Percentiles rank a stretch among this genome's conserved stretches.
phyloP scores from a whole-genome alignment of 2,113 vertebrate genomes.

The Baryphthengus martii region DNA sequence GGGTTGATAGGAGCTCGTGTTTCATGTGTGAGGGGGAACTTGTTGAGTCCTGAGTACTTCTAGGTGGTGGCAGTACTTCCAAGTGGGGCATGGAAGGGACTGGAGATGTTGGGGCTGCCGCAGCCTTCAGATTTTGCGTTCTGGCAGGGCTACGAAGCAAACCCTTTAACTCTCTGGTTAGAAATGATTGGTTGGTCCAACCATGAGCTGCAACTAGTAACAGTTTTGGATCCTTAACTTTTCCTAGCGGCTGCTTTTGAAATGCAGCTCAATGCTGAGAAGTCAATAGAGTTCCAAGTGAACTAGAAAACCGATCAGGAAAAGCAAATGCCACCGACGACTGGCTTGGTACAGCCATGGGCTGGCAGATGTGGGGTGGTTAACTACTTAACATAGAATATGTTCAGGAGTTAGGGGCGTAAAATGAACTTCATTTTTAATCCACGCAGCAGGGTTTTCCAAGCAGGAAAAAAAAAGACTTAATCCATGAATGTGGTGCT shows the following conservation, averaged over 20 bases:
- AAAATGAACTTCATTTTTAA: background rate
- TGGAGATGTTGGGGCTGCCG: background rate
- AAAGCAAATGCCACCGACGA: background rate
- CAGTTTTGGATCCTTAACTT: conserved; percentile 10
- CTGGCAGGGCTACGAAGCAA: background rate
- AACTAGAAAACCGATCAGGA: background rate
- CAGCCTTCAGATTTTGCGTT: background rate
- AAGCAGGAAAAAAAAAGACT: background rate
- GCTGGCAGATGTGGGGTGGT: background rate
- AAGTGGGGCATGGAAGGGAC: background rate
- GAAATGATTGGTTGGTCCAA: background rate
- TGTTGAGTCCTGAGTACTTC: background rate
- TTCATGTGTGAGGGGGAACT: background rate
- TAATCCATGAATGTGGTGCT: background rate
- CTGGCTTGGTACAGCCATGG: background rate
- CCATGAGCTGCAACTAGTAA: background rate
- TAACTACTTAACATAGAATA: background rate
- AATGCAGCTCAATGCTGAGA: background rate
- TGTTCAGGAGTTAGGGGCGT: background rate
- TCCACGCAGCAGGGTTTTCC: background rate
- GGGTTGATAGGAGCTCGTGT: background rate
- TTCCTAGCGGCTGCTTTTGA: background rate
- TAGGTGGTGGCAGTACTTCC: background rate
- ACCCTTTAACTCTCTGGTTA: background rate
- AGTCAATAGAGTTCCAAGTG: background rate